phyloP scores from a whole-genome alignment of 2,113 vertebrate species.

The Acinonyx jubatus region DNA sequence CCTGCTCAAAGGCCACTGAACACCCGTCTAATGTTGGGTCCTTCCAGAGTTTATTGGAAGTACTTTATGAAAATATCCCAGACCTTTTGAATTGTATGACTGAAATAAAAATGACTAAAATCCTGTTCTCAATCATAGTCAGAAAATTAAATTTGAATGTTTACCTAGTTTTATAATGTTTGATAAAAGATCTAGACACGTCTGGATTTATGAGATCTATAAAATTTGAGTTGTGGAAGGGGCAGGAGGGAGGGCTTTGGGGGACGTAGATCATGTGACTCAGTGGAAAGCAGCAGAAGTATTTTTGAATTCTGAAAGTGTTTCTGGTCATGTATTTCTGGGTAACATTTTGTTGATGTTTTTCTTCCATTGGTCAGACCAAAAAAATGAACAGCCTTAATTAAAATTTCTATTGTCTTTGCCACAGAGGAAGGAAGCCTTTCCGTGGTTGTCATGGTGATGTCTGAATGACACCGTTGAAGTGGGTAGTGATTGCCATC shows the following conservation, averaged over 20 bases:
- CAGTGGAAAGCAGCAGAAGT: slow-evolving; percentile 31
- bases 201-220: slow-evolving; percentile 17
- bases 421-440: slow-evolving; percentile 78
- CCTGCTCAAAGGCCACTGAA: background rate
- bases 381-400: slow-evolving; percentile 73
- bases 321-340: slow-evolving; percentile 50
- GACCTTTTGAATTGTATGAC: slow-evolving; percentile 65
- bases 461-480: slow-evolving; percentile 79
- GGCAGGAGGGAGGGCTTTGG: background rate
- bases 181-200: slow-evolving; percentile 60
- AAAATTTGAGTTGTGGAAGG: background rate
- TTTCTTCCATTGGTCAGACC: slow-evolving; percentile 66
- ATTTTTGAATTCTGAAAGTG: slow-evolving; percentile 70
- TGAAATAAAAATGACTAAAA: slow-evolving; percentile 68
- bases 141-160: slow-evolving; percentile 66
- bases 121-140: slow-evolving; percentile 38
- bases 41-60: slow-evolving; percentile 18
- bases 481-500: slow-evolving; percentile 71
- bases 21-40: background rate
- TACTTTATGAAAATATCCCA: slow-evolving; percentile 47
- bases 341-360: slow-evolving; percentile 72
- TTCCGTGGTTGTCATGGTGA: slow-evolving; percentile 84
- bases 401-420: slow-evolving; percentile 84
- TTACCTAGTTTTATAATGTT: slow-evolving; percentile 64
- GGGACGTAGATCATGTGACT: background rate